Evolutionary conservation across 2,888 invertebrate genomes (phyloP).

Genomic region (Drosophila quinaria): DNA sequence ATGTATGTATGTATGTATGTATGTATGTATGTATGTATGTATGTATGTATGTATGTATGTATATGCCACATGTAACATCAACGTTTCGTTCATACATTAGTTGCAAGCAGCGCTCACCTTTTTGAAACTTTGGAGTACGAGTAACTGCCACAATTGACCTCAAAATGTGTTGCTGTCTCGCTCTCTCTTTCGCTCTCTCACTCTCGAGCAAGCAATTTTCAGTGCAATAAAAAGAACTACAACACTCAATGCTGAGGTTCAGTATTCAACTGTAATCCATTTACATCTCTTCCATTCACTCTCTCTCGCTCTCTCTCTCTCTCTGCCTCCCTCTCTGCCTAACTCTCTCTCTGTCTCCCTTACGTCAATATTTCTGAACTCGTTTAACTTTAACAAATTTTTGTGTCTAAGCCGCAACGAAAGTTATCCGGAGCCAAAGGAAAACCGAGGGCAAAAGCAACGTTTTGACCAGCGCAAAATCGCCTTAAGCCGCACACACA

Average conservation of each 20-base stretch:
- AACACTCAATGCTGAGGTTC: slow-evolving; percentile 25
- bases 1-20: too few relatives aligned
- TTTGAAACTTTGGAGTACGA: slow-evolving; percentile 6
- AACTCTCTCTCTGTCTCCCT: slow-evolving; percentile 1
- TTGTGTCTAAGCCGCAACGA: slow-evolving; percentile 59
- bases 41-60: too few relatives aligned
- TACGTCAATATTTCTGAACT: slow-evolving; percentile 63
- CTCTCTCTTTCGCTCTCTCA: not conserved
- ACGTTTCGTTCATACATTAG: not conserved
- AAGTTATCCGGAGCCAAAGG: slow-evolving; percentile 43
- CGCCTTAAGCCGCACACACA: slow-evolving; percentile 34
- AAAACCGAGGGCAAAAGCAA: not conserved
- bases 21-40: too few relatives aligned
- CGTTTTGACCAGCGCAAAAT: slow-evolving; percentile 14
- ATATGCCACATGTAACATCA: not conserved
- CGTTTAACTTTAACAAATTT: slow-evolving; percentile 67
- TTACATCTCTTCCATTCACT: slow-evolving; percentile 22
- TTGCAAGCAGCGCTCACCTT: slow-evolving; percentile 6
- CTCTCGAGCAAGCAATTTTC: slow-evolving; percentile 27
- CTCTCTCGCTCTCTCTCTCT: not conserved
- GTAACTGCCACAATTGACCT: slow-evolving; percentile 14
- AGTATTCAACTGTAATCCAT: slow-evolving; percentile 63
- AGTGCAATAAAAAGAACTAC: slow-evolving; percentile 22
- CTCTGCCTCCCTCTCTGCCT: not conserved
- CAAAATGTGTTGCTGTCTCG: slow-evolving; percentile 13